Evolutionary conservation across 2,797 vertebrate genomes (phyloP).

Genomic region (Chelonia mydas): DNA sequence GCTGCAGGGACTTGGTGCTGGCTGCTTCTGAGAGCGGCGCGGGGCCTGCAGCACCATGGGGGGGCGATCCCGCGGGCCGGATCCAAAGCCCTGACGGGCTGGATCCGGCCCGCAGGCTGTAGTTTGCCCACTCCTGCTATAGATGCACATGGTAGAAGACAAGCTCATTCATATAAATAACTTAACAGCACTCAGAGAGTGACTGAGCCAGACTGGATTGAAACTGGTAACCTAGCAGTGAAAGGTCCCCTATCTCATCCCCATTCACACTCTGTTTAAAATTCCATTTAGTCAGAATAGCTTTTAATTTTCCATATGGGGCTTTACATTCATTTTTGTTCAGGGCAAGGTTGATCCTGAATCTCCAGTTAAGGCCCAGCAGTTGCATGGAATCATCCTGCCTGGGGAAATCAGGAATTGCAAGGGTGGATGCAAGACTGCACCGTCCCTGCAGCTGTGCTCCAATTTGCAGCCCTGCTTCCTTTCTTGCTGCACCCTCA

Average conservation of each 20-base stretch:
- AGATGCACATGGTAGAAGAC: accelerated
- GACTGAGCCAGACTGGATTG: neutral
- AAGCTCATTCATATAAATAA: neutral
- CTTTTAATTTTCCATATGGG: neutral
- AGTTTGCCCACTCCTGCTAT: too few relatives aligned
- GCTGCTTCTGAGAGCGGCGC: too few relatives aligned
- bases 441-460: neutral
- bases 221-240: neutral
- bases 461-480: neutral
- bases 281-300: neutral
- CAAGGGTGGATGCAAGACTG: too few relatives aligned
- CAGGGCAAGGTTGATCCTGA: neutral
- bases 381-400: neutral
- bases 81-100: too few relatives aligned
- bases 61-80: too few relatives aligned
- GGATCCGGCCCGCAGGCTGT: too few relatives aligned
- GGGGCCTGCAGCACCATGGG: too few relatives aligned
- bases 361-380: neutral
- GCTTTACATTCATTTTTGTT: neutral
- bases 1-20: too few relatives aligned
- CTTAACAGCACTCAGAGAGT: neutral
- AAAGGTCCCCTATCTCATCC: neutral
- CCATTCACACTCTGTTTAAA: neutral
- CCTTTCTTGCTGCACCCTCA: neutral
- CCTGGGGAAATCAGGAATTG: neutral